Evolutionary conservation across 1,140 invertebrate species (phyloP).

Genomic region (Ceratitis capitata): DNA sequence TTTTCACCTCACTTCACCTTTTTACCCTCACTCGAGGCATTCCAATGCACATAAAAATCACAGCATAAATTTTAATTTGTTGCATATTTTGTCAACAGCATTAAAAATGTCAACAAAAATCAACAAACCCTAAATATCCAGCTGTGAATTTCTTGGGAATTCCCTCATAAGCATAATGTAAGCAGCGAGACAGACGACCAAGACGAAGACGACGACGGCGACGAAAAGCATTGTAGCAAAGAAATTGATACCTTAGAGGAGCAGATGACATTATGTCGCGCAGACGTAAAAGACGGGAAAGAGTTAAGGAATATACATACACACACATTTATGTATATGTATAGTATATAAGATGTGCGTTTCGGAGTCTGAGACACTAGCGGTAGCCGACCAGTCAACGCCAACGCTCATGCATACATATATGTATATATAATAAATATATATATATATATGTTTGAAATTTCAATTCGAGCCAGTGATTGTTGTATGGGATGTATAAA

Average conservation of each 20-base stretch:
- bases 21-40: background rate
- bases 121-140: slow-evolving; percentile 59
- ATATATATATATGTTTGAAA: too few species aligned
- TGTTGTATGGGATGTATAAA: too few species aligned
- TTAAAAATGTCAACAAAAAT: slow-evolving; percentile 55
- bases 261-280: background rate
- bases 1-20: background rate
- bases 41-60: slow-evolving; percentile 34
- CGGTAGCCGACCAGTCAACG: background rate
- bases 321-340: too few species aligned
- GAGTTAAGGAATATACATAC: background rate
- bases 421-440: background rate
- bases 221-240: background rate
- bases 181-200: background rate
- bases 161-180: slow-evolving; percentile 51
- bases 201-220: background rate
- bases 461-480: too few species aligned
- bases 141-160: slow-evolving; percentile 66
- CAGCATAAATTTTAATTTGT: slow-evolving; percentile 65
- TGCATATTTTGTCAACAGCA: slow-evolving; percentile 63
- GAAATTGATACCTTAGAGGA: background rate
- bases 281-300: background rate
- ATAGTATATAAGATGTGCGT: background rate
- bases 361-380: background rate
- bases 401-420: slow-evolving; percentile 10